A percentile compares a stretch with the other conserved stretches of the same genome.
These are phyloP conservation scores for Sphyrna mokarran DNA, from an alignment of 2,113 vertebrate species.

Conservation along the genomic window DNA sequence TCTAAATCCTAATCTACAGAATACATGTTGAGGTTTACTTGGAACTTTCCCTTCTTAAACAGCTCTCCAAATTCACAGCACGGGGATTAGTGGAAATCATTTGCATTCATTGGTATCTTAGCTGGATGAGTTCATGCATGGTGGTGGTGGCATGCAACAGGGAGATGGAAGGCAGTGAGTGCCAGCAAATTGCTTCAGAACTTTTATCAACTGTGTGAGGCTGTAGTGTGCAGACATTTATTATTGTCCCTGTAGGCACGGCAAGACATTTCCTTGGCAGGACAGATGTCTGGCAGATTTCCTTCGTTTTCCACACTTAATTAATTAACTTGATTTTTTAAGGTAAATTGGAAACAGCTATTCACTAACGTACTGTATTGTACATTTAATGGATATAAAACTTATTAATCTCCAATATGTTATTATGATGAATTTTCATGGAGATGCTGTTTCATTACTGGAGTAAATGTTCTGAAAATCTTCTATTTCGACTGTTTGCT, in stretches of 20 bases:
- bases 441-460: background rate
- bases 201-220: slow-evolving; percentile 1
- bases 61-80: background rate
- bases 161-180: background rate
- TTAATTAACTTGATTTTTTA: slow-evolving; percentile 21
- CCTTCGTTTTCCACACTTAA: slow-evolving; percentile 11
- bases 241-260: slow-evolving; percentile 6
- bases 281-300: background rate
- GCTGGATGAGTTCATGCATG: slow-evolving; percentile 6
- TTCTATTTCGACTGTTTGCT: background rate
- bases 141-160: background rate
- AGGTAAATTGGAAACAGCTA: background rate
- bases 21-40: background rate
- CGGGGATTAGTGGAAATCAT: background rate
- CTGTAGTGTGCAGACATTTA: background rate
- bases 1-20: background rate
- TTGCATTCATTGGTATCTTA: slow-evolving; percentile 32
- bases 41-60: slow-evolving; percentile 4
- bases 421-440: background rate
- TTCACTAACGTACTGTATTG: background rate
- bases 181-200: background rate
- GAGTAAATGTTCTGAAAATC: background rate
- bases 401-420: background rate
- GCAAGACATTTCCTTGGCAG: slow-evolving; percentile 31
- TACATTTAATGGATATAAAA: background rate